phyloP scores from a whole-genome alignment of 1,140 invertebrate genomes.

The Monomorium pharaonis region DNA sequence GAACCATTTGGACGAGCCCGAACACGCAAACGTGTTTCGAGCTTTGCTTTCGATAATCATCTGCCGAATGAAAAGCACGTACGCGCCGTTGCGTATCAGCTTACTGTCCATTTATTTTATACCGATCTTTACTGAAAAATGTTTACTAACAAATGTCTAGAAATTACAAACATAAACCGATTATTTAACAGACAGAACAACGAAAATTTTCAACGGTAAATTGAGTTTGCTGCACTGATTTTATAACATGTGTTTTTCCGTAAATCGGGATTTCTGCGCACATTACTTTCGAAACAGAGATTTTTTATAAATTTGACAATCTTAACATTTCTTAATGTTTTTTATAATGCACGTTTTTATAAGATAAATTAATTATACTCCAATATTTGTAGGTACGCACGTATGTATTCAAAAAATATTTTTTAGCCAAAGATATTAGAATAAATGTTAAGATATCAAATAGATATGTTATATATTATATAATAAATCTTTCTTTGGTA shows the following conservation, averaged over 20 bases:
- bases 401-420: background rate
- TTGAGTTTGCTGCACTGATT: slow-evolving; percentile 19
- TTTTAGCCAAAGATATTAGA: too few species aligned
- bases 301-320: background rate
- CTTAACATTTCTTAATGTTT: background rate
- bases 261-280: background rate
- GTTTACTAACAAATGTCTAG: slow-evolving; percentile 10
- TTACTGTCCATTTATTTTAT: slow-evolving; percentile 64
- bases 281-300: background rate
- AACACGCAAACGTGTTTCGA: slow-evolving; percentile 59
- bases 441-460: too few species aligned
- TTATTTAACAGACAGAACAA: slow-evolving; percentile 23
- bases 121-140: slow-evolving; percentile 60
- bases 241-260: slow-evolving; percentile 11
- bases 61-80: slow-evolving; percentile 59
- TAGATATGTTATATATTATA: too few species aligned
- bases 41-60: slow-evolving; percentile 65
- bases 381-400: background rate
- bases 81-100: slow-evolving; percentile 27
- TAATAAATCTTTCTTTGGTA: too few species aligned
- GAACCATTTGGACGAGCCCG: slow-evolving; percentile 49
- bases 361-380: background rate
- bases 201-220: background rate
- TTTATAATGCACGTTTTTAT: background rate
- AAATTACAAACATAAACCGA: slow-evolving; percentile 67